A percentile compares a stretch with the other conserved stretches of the same genome.
Evolutionary conservation across 2,888 invertebrate genomes (phyloP).

Genomic region (Chelonus formosanus): DNA sequence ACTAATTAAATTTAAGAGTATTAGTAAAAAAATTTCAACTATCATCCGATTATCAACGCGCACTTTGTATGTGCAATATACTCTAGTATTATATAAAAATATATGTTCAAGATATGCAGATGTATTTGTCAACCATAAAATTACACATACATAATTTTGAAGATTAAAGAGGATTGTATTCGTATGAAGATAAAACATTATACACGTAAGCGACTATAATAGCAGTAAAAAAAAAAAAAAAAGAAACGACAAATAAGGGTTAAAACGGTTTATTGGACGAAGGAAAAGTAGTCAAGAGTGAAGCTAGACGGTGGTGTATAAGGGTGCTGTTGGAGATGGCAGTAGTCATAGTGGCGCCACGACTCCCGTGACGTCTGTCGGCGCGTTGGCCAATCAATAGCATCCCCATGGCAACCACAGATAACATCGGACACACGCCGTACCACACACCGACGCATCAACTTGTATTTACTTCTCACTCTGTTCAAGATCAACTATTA

Average conservation of each 20-base stretch:
- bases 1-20: no score
- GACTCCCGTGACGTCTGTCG: conserved; percentile 68
- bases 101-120: no score
- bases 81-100: no score
- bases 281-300: conserved; percentile 36
- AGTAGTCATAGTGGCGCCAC: conserved; percentile 69
- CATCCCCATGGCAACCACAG: conserved; percentile 66
- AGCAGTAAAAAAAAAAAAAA: neutral
- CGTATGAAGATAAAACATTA: conserved; percentile 7
- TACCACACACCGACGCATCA: conserved; percentile 49
- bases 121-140: no score
- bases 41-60: no score
- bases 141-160: no score
- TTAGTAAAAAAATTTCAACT: no score
- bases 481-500: neutral
- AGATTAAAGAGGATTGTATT: conserved; percentile 16
- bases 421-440: conserved; percentile 65
- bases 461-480: conserved; percentile 37
- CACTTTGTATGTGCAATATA: no score
- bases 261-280: conserved; percentile 36
- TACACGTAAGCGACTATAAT: no score
- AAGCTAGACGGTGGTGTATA: conserved; percentile 41
- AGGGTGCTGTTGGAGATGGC: conserved; percentile 58
- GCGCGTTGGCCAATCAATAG: conserved; percentile 66
- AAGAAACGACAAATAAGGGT: conserved; percentile 37